Evolutionary conservation across 2,113 vertebrate genomes (phyloP), one percentile per base, ranked within the genome.

Genomic region (Motacilla tschutschensis): DNA sequence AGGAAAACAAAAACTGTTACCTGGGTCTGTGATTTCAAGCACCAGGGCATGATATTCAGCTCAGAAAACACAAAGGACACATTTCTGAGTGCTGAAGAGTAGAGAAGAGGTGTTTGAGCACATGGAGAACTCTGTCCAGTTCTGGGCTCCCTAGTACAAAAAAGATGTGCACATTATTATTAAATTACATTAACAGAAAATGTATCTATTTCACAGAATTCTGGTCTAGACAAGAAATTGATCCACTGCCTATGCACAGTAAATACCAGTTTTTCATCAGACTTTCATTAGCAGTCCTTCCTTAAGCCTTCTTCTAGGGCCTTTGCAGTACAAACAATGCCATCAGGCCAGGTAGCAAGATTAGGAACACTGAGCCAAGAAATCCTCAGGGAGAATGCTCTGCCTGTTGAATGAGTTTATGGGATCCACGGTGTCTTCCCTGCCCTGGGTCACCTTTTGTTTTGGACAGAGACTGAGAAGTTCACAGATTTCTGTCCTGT

Each of bases 71-170:
- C 17, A 2, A 35, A 8, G 28, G 12, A 48, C 21, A 9, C 6
- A 5, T 26, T 53, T 81, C 47, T 33, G 17, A 36, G 9, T 26
- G 29, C 17, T 72, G 59, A 29, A 40, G 31, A 63, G 38, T 2
- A 29, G 9, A 67, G 4, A 70, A 41, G 2, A 72, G 3, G 66
- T 41, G 3, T 4, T 47, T 35, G 41, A 81, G n/a, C 18, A 19
- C 0, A 1, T n/a, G 48, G 43, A 47, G 4, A 9, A 41, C 40
- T 38, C 12, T 53, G 38, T n/a, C 20, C 18, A 28, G 2, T 53
- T 72, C 43, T 53, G 33, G 17, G 10, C 10, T 57, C 26, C 38
- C 31, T 5, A 31, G 1, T 18, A 31, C 19, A 28, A 55, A 71
- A 58, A 55, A 38, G 6, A 38, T 12, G 11, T 10, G 16, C 14